phyloP scores from a whole-genome alignment of 2,113 vertebrate genomes.

The Hucho hucho region DNA sequence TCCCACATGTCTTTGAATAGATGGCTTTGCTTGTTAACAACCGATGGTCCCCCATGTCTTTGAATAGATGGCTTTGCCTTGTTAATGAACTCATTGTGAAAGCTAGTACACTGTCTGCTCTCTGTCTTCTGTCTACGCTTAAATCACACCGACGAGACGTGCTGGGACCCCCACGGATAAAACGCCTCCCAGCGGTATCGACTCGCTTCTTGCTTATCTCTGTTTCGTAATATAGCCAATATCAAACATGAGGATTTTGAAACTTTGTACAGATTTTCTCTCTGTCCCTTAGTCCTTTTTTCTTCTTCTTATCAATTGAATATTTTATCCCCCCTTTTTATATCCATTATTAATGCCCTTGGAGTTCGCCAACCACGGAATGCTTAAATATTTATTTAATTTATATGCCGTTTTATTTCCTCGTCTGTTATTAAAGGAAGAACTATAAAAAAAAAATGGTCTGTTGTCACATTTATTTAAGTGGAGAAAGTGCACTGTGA shows the following conservation, averaged over 20 bases:
- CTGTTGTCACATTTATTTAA: constrained; percentile 43
- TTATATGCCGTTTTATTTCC: constrained; percentile 33
- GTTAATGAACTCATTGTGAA: constrained; percentile 14
- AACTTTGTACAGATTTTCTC: constrained; percentile 31
- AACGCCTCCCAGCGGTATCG: constrained; percentile 4
- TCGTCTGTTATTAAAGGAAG: constrained; percentile 16
- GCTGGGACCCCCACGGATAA: constrained; percentile 15
- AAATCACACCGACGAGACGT: constrained; percentile 23
- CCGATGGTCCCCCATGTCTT: neutral
- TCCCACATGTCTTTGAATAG: neutral
- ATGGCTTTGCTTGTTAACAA: constrained; percentile 14
- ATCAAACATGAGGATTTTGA: constrained; percentile 48
- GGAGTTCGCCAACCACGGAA: constrained; percentile 34
- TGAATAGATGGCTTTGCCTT: constrained; percentile 8
- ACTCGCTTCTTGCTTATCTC: constrained; percentile 19
- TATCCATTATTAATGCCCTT: constrained; percentile 49
- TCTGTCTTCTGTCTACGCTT: constrained; percentile 18
- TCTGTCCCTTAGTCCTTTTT: constrained; percentile 18
- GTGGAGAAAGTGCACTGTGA: constrained; percentile 25
- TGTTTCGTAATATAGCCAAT: constrained; percentile 37
- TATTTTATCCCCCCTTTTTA: constrained; percentile 47
- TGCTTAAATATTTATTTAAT: constrained; percentile 41
- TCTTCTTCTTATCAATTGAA: neutral
- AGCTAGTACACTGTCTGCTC: no score
- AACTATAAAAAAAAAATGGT: constrained; percentile 1